phyloP scores from a whole-genome alignment of 2,113 vertebrate genomes.

The Oenanthe oenanthe region DNA sequence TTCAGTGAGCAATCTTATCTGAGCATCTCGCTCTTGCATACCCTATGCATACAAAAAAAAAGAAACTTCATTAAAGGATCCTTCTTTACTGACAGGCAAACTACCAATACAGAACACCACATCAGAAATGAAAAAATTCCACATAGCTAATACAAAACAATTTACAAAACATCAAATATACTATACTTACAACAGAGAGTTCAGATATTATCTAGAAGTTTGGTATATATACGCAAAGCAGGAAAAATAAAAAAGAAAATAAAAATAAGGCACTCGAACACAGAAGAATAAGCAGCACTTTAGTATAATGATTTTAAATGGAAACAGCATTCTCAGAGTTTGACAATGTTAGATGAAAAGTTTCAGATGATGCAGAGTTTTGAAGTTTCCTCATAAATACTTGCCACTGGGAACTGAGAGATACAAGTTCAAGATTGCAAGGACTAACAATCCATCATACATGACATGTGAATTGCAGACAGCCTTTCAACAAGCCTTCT shows the following conservation, averaged over 20 bases:
- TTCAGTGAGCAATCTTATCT: conserved; percentile 89
- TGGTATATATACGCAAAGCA: conserved; percentile 46
- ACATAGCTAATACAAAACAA: background rate
- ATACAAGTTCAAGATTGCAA: background rate
- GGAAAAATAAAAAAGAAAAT: conserved; percentile 22
- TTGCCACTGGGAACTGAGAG: background rate
- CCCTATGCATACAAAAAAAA: conserved; percentile 70
- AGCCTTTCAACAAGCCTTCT: background rate
- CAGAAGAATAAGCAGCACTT: background rate
- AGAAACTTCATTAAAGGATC: background rate
- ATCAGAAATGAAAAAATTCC: background rate
- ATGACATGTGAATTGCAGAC: background rate
- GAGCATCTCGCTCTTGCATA: conserved; percentile 89
- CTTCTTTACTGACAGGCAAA: background rate
- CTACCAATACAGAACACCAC: background rate
- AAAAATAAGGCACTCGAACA: background rate
- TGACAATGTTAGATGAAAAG: background rate
- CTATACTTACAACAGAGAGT: conserved; percentile 78
- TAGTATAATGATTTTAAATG: background rate
- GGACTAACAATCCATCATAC: background rate
- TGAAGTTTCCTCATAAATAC: background rate
- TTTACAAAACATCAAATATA: background rate
- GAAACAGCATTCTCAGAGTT: background rate
- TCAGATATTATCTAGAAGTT: conserved; percentile 80
- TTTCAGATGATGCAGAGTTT: background rate